Base-by-base conservation (phyloP, 1,140 invertebrate genomes). In the Anoplolepis gracilipes region DNA sequence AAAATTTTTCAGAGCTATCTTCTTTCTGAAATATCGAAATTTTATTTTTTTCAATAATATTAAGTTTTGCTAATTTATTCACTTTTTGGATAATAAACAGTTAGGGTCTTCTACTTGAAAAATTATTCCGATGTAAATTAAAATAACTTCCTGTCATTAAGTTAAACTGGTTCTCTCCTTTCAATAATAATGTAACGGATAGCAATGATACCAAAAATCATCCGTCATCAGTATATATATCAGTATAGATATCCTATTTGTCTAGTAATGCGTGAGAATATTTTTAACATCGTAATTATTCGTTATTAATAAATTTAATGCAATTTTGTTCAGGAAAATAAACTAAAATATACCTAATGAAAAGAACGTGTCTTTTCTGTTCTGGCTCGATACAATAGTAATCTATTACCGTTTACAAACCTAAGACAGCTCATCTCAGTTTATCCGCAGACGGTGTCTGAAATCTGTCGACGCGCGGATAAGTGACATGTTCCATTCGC, bases 401-500 rank as follows among this genome's bases (percentile, higher is more conserved):
- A 82, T 82, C 65, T 72, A 46, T 82, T 82, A 46, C 13, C 36
- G 53, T 4, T 81, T 59, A 81, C 55, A 84, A 39, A 57, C 30
- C 39, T 85, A 73, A 70, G 76, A 73, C 88, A 86, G 77, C 77
- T 88, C 87, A 72, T 89, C 87, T 78, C 70, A 70, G 67, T 73
- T 82, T 89, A 89, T 89, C 59, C 81, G 77, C 49, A 75, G 72
- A 42, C 64, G 46, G 69, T 82, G 88, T 76, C 88, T 84, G 82
- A 89, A 89, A 89, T 89, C 85, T 89, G 70, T 61, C 55, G 69
- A 79, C 72, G 87, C 70, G 77, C 61, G 87, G 78, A 75, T 76
- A 87, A 84, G 87, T 87, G 88, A 87, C 87, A 89, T 75, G 87
- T 86, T 77, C 75, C 85, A 78, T 84, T 90, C 77, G 57, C 88